These are phyloP conservation scores for Sisor rabdophorus DNA, from an alignment of 2,113 vertebrate species.

Conservation along the genomic window DNA sequence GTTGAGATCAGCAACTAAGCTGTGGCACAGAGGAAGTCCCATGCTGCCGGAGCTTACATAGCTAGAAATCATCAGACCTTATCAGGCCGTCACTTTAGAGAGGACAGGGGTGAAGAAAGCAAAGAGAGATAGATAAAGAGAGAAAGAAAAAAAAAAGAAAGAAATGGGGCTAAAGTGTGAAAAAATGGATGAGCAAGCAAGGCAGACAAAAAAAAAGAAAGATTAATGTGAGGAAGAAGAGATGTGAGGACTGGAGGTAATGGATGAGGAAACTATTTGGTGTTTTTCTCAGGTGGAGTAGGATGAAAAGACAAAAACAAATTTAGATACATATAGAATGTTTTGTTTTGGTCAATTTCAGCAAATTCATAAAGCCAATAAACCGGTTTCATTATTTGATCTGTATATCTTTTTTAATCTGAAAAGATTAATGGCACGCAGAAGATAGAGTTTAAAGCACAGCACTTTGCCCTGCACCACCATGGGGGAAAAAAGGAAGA, in stretches of 20 bases:
- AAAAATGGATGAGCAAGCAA: constrained; percentile 17
- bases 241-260: not conserved
- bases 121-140: constrained; percentile 43
- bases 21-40: constrained; percentile 66
- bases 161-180: not conserved
- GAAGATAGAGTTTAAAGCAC: constrained; percentile 46
- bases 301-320: not conserved
- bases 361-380: constrained; percentile 39
- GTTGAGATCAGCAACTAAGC: constrained; percentile 56
- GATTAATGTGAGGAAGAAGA: constrained; percentile 23
- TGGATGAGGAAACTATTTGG: not conserved
- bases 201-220: constrained; percentile 17
- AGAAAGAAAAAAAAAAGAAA: constrained; percentile 43
- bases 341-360: not conserved
- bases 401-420: constrained; percentile 29
- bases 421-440: constrained; percentile 35
- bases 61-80: constrained; percentile 83
- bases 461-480: constrained; percentile 56
- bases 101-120: constrained; percentile 51
- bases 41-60: constrained; percentile 65
- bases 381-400: constrained; percentile 25
- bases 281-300: not conserved
- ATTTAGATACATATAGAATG: not conserved
- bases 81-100: constrained; percentile 67
- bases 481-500: constrained; percentile 56